Evolutionary conservation across 2,888 invertebrate species (phyloP), one percentile per base, ranked within the genome.

Genomic region (Lysandra coridon): DNA sequence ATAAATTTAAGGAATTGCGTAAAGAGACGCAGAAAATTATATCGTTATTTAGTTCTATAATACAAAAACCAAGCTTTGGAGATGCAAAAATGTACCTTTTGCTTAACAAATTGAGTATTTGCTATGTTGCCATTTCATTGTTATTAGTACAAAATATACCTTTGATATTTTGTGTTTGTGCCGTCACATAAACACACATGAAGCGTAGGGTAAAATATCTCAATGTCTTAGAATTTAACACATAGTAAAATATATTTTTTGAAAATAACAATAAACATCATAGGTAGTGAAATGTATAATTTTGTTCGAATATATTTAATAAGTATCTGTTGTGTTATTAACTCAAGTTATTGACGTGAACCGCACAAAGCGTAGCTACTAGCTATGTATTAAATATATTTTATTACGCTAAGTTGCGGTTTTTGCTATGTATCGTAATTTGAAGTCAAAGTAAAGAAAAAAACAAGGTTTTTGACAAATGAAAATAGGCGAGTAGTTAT

Each of bases 161-260:
- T 78, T 78, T 53, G 44, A 57, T 76, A 49, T 17, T 53, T 76
- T 23, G 30, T 53, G 49, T 76, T 76, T 57, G 53, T 57, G 53
- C 6, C 49, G 44, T 74, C 49, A 44, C 49, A 49, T 23, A 44
- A 4, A 75, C 53, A 76, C 49, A 53, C 30, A 57, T 6, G 53
- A n/a, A 75, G 73, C 0, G 10, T 75, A 75, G 49, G 5, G 53
- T 49, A 75, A 75, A 75, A 75, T 30, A 75, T 49, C 23, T 49
- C 75, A 53, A 33, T 33, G 6, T 76, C 17, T 49, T 76, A 76
- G 30, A 57, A 53, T 76, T 53, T 76, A 57, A 76, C 33, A 49
- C 30, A 76, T 76, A 76, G 76, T 49, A 57, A 75, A 53, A 75
- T 76, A 76, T 76, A 75, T 76, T 76, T 76, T 76, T 76, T 76